These are phyloP conservation scores for Perognathus longimembris DNA, from an alignment of 2,113 vertebrate species.

Conservation along the genomic window DNA sequence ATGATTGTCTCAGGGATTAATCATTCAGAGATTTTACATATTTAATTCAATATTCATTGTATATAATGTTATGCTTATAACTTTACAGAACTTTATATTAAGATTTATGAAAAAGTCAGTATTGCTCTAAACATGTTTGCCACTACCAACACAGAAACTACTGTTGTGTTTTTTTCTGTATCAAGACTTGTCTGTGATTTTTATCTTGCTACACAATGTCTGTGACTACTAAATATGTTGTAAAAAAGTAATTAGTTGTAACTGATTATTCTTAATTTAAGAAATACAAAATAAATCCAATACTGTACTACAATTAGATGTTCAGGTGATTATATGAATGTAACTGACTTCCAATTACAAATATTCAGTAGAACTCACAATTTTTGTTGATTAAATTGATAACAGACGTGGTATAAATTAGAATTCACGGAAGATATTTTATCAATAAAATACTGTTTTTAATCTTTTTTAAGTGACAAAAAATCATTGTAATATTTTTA, in stretches of 20 bases:
- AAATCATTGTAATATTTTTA: background rate
- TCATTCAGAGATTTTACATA: conserved; percentile 46
- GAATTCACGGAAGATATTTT: background rate
- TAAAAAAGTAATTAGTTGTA: background rate
- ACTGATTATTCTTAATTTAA: background rate
- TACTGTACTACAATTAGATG: background rate
- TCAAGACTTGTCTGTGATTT: background rate
- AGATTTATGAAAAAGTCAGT: conserved; percentile 25
- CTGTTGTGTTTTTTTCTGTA: background rate
- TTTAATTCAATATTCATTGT: conserved; percentile 25
- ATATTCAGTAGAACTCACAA: background rate
- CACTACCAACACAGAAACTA: conserved; percentile 31
- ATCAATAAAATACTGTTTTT: background rate
- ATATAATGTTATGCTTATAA: background rate
- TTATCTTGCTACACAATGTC: too few relatives aligned
- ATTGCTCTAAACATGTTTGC: conserved; percentile 21
- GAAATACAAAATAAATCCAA: too few relatives aligned
- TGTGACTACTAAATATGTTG: background rate
- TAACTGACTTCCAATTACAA: background rate
- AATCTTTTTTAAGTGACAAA: background rate
- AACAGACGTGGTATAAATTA: background rate
- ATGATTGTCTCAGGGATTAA: conserved; percentile 21
- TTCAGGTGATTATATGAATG: background rate
- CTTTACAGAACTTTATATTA: too few relatives aligned
- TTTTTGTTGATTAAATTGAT: background rate